Base-by-base conservation (phyloP, 2,888 invertebrate species). In the Spodoptera exigua region DNA sequence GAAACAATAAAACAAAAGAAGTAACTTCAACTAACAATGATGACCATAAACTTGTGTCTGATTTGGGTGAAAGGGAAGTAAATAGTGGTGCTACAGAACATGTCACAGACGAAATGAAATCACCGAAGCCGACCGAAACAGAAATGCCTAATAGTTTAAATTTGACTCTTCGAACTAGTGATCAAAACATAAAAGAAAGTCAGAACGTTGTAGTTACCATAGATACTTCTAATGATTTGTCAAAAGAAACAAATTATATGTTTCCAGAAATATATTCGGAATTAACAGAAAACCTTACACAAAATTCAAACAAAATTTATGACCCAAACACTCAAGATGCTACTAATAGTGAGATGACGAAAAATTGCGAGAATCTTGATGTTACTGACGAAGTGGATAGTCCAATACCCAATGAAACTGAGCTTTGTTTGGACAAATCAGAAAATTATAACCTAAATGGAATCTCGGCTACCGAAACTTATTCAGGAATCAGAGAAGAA, bases 201-300 rank as follows among this genome's bases (percentile, higher is more conserved):
- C 34, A 41, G 13, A 39, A 43, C 10, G n/a, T 9, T 36, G 39
- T 53, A 3, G 27, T 49, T 4, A 32, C 40, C 7, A 32, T 7
- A 17, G 37, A 51, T 27, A 27, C 9, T 27, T 7, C 27, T 0
- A 27, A 7, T n/a, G 27, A 43, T 21, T 56, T 56, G 10, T 12
- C 34, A 12, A 49, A 71, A 39, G 40, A 41, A 32, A 5, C 39
- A 34, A 55, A 57, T 14, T 41, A 35, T 14, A 40, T 16, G 41
- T 54, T 47, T 43, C 10, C 17, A 9, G 40, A 41, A 21, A 51
- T 10, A 2, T 16, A 58, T 49, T 44, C 13, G 3, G 37, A 47
- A 14, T 35, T 53, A 14, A 32, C 34, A 11, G 35, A 59, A 54
- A 51, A 43, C n/a, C 18, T 37, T 36, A 47, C 32, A 3, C 40